Evolutionary conservation across 2,797 vertebrate species (phyloP), one percentile per base, ranked within the genome.

Genomic region (Acridotheres tristis): DNA sequence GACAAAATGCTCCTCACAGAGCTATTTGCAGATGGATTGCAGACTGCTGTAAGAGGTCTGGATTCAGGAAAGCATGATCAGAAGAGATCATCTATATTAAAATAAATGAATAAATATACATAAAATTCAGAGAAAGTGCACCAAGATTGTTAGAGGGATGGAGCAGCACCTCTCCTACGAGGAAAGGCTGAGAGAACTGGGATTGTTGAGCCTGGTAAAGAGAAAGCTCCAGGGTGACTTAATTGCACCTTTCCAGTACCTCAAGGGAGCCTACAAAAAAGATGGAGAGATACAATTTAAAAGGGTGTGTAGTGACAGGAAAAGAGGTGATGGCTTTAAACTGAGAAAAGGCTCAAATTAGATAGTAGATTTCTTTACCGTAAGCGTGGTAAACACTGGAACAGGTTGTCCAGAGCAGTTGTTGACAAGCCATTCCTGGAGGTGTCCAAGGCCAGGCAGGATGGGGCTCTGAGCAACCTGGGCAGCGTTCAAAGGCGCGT

Each of bases 21-120:
- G 16, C 20, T 66, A 30, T 7, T 45, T 5, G 1, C 20, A 47
- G 47, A 2, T 2, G 8, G 22, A 16, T 0, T 25, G 50, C 1
- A 1, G 48, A 34, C 12, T 23, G 1, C 61, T 13, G 9, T 6
- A 14, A 61, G 38, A 26, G 13, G 22, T 9, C 11, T 29, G 4
- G 25, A 29, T 12, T 43, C 34, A 50, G 40, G 16, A 58, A 38
- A 45, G 30, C 19, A 9, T 17, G 17, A 47, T 26, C 8, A 63
- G 17, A 38, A 36, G 45, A 40, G 16, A 29, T 5, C 17, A 13
- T 3, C 27, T 27, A 13, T 9, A 3, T 10, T 13, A 13, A 57
- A 61, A 58, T 19, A 53, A 53, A 53, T 53, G 30, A 53, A 30
- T 53, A n/a, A 20, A 50, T 9, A n/a, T 5, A 14, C 6, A 61